Conservation (phyloP, 2,888 invertebrate species). For the Tipula lateralis region DNA sequence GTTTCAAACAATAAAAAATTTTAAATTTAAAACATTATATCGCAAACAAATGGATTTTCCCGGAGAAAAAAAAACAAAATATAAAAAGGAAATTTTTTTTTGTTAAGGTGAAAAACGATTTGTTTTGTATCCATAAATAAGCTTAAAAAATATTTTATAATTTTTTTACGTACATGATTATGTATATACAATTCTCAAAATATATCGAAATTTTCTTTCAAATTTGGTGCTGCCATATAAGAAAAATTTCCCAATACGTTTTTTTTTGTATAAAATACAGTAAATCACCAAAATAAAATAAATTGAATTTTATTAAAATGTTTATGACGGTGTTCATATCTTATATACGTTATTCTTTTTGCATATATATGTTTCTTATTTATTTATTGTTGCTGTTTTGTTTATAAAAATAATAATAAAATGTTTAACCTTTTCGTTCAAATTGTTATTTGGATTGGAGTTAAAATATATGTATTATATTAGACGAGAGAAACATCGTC, state of each 20-base stretch:
- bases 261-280: neutral
- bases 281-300: neutral
- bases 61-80: neutral
- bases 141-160: neutral
- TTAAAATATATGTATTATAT: neutral
- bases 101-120: neutral
- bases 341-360: neutral
- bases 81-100: neutral
- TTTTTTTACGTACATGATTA: neutral
- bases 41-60: neutral
- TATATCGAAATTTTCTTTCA: neutral
- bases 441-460: neutral
- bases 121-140: neutral
- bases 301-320: constrained; percentile 15
- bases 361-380: neutral
- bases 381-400: neutral
- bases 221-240: neutral
- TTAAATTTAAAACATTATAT: neutral
- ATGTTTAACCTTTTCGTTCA: neutral
- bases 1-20: neutral
- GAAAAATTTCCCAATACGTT: neutral
- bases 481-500: constrained; percentile 14
- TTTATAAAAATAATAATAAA: constrained; percentile 6
- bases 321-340: constrained; percentile 11
- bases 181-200: too few species aligned